Conservation (phyloP, 2,888 invertebrate species). For the Diplolepis rosae region DNA sequence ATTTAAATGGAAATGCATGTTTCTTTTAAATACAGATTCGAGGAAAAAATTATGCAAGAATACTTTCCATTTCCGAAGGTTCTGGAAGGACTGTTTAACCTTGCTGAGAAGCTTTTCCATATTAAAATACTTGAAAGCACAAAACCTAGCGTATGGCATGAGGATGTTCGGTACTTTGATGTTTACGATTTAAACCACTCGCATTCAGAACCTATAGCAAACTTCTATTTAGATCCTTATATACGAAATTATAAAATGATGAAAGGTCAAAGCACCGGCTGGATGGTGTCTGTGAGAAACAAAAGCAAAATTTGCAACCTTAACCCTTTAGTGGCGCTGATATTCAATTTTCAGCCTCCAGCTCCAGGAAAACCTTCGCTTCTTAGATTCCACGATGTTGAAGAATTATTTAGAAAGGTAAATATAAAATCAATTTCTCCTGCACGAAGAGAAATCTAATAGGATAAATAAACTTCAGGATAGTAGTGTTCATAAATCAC, state of each 20-base stretch:
- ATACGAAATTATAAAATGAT: constrained; percentile 79
- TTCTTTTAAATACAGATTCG: constrained; percentile 74
- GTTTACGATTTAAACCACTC: constrained; percentile 80
- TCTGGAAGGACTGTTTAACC: constrained; percentile 83
- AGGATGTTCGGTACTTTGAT: constrained; percentile 88
- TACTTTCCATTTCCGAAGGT: constrained; percentile 90
- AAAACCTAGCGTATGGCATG: constrained; percentile 86
- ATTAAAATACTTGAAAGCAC: constrained; percentile 82
- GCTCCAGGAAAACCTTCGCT: constrained; percentile 80
- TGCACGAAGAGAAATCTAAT: too few relatives aligned
- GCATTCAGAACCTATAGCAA: constrained; percentile 81
- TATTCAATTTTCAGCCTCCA: constrained; percentile 88
- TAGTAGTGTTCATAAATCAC: too few relatives aligned
- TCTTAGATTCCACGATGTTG: constrained; percentile 85
- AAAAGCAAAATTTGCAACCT: constrained; percentile 79
- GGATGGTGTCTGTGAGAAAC: constrained; percentile 87
- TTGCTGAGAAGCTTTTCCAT: constrained; percentile 86
- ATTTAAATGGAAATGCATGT: background rate
- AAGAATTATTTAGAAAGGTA: constrained; percentile 84
- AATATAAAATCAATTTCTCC: constrained; percentile 29
- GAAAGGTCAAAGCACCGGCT: constrained; percentile 79
- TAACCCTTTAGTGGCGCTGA: constrained; percentile 86
- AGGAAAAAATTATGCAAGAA: constrained; percentile 83
- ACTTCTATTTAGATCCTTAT: constrained; percentile 91
- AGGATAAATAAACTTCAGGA: too few relatives aligned